phyloP scores from a whole-genome alignment of 1,140 invertebrate species.

The Listronotus bonariensis region DNA sequence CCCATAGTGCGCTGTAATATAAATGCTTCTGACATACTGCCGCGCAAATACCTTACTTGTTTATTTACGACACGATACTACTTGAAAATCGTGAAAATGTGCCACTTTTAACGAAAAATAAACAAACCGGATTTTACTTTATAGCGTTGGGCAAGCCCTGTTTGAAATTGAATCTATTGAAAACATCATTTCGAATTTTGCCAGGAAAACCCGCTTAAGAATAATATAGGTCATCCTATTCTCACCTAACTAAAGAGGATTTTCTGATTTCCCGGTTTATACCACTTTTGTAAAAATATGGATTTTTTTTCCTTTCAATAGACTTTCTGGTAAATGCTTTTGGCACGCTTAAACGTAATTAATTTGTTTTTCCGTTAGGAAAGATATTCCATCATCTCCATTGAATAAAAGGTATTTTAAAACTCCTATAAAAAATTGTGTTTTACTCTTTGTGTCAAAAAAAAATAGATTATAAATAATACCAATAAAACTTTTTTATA shows the following conservation, averaged over 20 bases:
- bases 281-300: constrained; percentile 13
- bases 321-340: constrained; percentile 9
- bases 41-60: too few species aligned
- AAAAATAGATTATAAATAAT: too few species aligned
- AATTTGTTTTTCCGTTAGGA: too few species aligned
- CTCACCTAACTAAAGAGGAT: constrained; percentile 16
- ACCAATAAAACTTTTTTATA: too few species aligned
- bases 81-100: constrained; percentile 10
- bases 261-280: constrained; percentile 18
- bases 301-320: constrained; percentile 11
- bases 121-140: constrained; percentile 27
- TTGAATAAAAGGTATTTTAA: too few species aligned
- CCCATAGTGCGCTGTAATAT: too few species aligned
- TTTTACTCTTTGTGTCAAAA: too few species aligned
- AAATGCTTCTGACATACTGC: too few species aligned
- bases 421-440: too few species aligned
- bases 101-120: constrained; percentile 12
- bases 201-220: constrained; percentile 10
- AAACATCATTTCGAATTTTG: constrained; percentile 24
- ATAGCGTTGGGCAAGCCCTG: constrained; percentile 15
- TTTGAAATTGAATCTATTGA: constrained; percentile 31
- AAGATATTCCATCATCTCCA: too few species aligned
- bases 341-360: too few species aligned
- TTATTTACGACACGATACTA: background rate
- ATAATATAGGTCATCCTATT: constrained; percentile 22